These are phyloP conservation scores for Pocillopora damicornis DNA, from an alignment of 64 coral and sea anemone species.

Conservation along the genomic window DNA sequence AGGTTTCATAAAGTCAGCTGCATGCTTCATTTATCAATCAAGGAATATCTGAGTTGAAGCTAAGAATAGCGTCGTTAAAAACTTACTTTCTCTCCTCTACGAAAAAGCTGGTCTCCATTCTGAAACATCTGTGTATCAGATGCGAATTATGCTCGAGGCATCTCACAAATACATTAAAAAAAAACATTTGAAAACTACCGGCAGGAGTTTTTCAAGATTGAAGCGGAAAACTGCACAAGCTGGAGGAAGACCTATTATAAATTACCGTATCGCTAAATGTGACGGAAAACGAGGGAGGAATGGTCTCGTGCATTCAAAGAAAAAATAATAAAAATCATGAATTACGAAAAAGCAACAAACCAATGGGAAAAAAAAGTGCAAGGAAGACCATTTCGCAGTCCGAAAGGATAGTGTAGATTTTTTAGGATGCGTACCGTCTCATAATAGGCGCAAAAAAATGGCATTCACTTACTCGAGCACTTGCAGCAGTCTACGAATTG, in stretches of 20 bases:
- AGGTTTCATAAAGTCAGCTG: conserved; percentile 23
- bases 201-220: not conserved
- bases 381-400: not conserved
- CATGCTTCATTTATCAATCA: conserved; percentile 11
- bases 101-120: not conserved
- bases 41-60: not conserved
- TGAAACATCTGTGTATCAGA: conserved; percentile 44
- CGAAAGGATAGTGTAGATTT: not conserved
- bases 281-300: too few species aligned
- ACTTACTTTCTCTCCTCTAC: too few species aligned
- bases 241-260: too few species aligned
- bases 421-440: not conserved
- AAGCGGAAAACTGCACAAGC: not conserved
- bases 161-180: conserved; percentile 11
- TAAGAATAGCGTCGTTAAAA: not conserved
- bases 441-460: not conserved
- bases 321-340: not conserved
- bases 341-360: not conserved
- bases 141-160: conserved; percentile 8
- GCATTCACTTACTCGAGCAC: not conserved
- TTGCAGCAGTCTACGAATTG: not conserved
- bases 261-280: too few species aligned
- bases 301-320: too few species aligned
- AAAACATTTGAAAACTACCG: not conserved
- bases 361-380: not conserved